These are phyloP conservation scores for Lepidochrysops patricia DNA, from an alignment of 2,888 invertebrate species.

Conservation along the genomic window DNA sequence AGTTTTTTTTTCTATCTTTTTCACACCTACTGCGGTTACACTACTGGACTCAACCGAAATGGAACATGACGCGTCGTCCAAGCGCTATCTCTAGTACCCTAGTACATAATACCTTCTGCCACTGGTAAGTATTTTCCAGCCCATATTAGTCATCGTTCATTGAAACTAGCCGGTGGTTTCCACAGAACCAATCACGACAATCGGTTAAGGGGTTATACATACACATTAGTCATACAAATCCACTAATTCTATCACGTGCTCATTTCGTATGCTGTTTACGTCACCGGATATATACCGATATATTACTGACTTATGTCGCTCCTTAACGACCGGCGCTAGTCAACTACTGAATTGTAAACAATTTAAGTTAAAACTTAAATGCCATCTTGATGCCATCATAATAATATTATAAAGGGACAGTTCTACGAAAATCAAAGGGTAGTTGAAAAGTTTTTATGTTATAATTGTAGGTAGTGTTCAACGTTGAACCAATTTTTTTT, in stretches of 20 bases:
- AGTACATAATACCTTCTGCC: too few relatives aligned
- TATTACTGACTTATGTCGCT: background rate
- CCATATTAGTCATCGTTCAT: background rate
- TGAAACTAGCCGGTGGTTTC: background rate
- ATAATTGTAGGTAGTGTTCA: too few relatives aligned
- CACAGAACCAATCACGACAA: background rate
- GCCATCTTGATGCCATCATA: too few relatives aligned
- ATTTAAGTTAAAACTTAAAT: background rate
- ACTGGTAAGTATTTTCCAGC: too few relatives aligned
- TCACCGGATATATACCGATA: slow-evolving; percentile 46
- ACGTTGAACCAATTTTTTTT: too few relatives aligned
- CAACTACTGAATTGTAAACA: background rate
- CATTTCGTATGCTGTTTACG: background rate
- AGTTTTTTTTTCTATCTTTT: too few relatives aligned
- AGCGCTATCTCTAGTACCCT: too few relatives aligned
- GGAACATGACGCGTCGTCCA: too few relatives aligned
- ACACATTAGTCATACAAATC: background rate
- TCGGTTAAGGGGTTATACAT: background rate
- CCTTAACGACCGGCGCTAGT: background rate
- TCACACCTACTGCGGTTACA: too few relatives aligned
- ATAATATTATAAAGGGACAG: background rate
- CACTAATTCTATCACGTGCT: background rate
- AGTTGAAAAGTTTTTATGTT: too few relatives aligned
- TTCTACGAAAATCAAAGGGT: background rate
- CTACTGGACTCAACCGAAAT: too few relatives aligned